phyloP scores from a whole-genome alignment of 2,888 invertebrate genomes.

The Axea sp. region DNA sequence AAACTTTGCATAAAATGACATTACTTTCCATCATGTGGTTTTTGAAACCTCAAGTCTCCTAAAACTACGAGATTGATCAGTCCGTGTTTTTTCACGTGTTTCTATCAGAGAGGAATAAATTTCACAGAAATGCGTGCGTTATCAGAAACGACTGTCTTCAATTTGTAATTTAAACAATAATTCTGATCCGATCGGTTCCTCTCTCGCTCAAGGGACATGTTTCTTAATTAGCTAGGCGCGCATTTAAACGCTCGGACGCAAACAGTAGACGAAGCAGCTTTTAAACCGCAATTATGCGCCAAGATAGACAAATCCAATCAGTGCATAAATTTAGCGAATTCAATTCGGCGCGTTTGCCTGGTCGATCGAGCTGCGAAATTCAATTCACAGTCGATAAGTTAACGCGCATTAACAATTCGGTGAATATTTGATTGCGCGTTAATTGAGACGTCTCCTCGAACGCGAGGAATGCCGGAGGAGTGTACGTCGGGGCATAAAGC shows the following conservation, averaged over 20 bases:
- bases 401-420: slow-evolving; percentile 4
- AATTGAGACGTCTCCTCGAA: slow-evolving; percentile 39
- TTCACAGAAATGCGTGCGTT: no score
- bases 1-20: no score
- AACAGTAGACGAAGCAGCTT: slow-evolving; percentile 1
- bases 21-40: no score
- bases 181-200: background rate
- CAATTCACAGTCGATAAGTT: slow-evolving; percentile 20
- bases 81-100: no score
- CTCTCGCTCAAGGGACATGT: slow-evolving; percentile 4
- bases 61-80: no score
- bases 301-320: slow-evolving; percentile 18
- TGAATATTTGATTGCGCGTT: slow-evolving; percentile 37
- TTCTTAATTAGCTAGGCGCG: slow-evolving; percentile 24
- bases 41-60: no score
- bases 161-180: slow-evolving; percentile 20
- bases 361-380: background rate
- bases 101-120: no score
- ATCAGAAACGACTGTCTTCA: no score
- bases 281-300: slow-evolving; percentile 1
- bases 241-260: background rate
- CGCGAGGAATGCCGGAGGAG: slow-evolving; percentile 10
- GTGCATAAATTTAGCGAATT: slow-evolving; percentile 10
- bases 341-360: background rate
- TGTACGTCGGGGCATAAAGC: no score